A percentile compares a stretch with the other conserved stretches of the same genome.
phyloP scores from a whole-genome alignment of 2,797 vertebrate genomes.

The Sebastes minor region DNA sequence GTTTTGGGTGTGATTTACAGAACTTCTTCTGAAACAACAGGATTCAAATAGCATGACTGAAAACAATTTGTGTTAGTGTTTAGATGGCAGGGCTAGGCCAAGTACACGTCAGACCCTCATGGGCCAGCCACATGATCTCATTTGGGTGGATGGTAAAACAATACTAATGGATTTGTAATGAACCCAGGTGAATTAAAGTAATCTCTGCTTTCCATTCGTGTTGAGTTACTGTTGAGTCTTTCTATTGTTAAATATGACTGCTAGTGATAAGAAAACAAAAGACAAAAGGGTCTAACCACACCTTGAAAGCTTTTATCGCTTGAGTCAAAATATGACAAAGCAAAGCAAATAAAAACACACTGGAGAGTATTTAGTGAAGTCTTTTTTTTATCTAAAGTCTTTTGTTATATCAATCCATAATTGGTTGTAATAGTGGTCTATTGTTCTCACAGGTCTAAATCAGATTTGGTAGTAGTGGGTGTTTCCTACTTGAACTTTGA shows the following conservation, averaged over 20 bases:
- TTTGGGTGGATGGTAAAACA: constrained; percentile 36
- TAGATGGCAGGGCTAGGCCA: not conserved
- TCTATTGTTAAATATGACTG: constrained; percentile 35
- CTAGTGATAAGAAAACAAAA: constrained; percentile 49
- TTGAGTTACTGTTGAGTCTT: constrained; percentile 30
- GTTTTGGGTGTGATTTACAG: not conserved
- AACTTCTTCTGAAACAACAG: not conserved
- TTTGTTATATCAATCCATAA: not conserved
- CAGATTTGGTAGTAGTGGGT: not conserved
- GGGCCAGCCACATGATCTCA: not conserved
- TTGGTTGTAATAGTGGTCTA: not conserved
- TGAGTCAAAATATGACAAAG: constrained; percentile 47
- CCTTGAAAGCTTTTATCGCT: constrained; percentile 25
- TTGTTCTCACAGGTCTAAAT: constrained; percentile 5
- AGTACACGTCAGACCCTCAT: not conserved
- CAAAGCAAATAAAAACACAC: constrained; percentile 29
- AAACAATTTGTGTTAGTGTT: not conserved
- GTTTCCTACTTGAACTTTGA: not conserved
- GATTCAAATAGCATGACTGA: not conserved
- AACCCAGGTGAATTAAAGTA: not conserved
- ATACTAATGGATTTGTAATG: constrained; percentile 40
- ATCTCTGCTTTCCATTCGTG: constrained; percentile 25
- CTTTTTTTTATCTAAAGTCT: not conserved
- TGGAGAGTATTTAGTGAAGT: not conserved
- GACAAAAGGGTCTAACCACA: constrained; percentile 32